Evolutionary conservation across 2,888 invertebrate genomes (phyloP).

Genomic region (Onthophagus sagittarius): DNA sequence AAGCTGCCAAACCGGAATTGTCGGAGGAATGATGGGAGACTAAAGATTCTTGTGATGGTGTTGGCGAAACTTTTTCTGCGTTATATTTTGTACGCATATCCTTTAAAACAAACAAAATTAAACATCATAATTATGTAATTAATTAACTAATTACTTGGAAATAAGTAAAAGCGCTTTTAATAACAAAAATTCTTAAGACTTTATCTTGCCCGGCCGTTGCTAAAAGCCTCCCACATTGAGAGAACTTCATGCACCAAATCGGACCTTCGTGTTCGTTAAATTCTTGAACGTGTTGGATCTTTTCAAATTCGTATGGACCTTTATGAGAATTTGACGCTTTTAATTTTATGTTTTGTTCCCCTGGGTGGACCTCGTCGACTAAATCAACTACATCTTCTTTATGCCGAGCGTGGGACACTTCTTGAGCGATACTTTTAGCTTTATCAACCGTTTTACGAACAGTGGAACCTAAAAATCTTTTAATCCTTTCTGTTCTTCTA

Average conservation of each 20-base stretch:
- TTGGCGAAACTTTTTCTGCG: constrained; percentile 87
- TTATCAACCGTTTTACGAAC: constrained; percentile 89
- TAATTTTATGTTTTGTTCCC: constrained; percentile 78
- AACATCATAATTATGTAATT: too few relatives aligned
- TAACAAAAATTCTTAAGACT: constrained; percentile 91
- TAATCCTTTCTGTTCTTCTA: constrained; percentile 57
- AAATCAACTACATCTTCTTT: constrained; percentile 84
- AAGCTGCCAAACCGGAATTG: constrained; percentile 55
- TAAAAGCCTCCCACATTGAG: constrained; percentile 87
- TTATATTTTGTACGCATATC: constrained; percentile 96
- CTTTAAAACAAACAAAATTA: too few relatives aligned
- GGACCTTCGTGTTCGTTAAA: constrained; percentile 73
- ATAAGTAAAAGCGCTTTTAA: constrained; percentile 83
- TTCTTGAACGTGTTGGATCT: constrained; percentile 86
- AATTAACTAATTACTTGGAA: constrained; percentile 78
- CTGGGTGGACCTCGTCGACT: constrained; percentile 73
- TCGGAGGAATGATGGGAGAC: constrained; percentile 72
- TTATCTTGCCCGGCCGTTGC: constrained; percentile 98
- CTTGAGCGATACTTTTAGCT: constrained; percentile 84
- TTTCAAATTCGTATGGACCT: constrained; percentile 93
- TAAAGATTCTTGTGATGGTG: constrained; percentile 88
- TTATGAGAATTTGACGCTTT: constrained; percentile 95
- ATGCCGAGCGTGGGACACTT: constrained; percentile 82
- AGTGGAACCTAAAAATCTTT: constrained; percentile 81
- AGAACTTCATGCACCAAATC: constrained; percentile 99